Conservation (phyloP, 2,113 vertebrate genomes). For the Falcunculus frontatus region DNA sequence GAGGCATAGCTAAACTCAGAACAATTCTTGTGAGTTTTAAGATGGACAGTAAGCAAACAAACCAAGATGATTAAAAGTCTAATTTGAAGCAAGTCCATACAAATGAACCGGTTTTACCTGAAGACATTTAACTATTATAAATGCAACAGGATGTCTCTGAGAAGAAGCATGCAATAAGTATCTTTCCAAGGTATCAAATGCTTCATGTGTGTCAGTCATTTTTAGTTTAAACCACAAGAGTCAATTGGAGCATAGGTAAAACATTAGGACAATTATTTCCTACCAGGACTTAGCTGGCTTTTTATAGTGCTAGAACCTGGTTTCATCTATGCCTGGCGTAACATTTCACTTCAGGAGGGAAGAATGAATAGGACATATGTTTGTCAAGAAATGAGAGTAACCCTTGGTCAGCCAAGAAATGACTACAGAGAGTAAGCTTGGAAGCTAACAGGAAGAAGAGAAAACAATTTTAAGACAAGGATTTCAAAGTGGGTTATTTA, state of each 20-base stretch:
- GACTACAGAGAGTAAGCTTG: not conserved
- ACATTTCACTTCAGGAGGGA: not conserved
- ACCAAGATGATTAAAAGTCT: not conserved
- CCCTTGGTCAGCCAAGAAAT: constrained; percentile 5
- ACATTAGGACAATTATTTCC: not conserved
- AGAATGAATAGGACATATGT: not conserved
- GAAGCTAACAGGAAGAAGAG: not conserved
- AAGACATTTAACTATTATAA: not conserved
- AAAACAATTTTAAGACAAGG: constrained; percentile 26
- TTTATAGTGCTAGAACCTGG: not conserved
- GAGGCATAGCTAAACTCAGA: not conserved
- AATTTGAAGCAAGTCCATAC: not conserved
- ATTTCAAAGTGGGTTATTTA: constrained; percentile 45
- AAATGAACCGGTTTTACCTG: not conserved
- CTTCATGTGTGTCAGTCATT: not conserved
- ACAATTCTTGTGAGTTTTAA: not conserved
- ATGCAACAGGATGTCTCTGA: not conserved
- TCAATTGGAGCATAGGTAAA: not conserved
- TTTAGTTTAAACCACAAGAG: not conserved
- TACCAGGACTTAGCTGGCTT: not conserved
- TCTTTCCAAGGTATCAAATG: not conserved
- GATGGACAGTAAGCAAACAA: not conserved
- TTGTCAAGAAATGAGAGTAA: not conserved
- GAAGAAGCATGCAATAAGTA: not conserved
- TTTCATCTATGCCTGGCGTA: not conserved